phyloP scores from a whole-genome alignment of 1,140 invertebrate species.

The Atta texana region DNA sequence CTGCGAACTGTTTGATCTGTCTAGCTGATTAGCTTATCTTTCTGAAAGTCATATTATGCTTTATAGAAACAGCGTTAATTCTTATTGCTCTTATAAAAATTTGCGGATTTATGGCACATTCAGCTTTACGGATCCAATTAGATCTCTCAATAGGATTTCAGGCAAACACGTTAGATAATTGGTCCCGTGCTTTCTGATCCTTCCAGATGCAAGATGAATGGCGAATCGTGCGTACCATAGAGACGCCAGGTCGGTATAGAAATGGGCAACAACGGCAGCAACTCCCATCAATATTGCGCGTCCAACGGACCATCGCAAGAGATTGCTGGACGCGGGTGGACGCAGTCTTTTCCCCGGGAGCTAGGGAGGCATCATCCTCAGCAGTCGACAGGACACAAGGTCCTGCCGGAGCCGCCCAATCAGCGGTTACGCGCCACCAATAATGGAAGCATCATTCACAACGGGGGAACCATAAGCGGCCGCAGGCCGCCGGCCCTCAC shows the following conservation, averaged over 20 bases:
- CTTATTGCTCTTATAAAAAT: conserved; percentile 25
- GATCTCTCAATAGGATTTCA: conserved; percentile 36
- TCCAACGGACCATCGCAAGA: conserved; percentile 68
- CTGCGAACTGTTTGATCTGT: not conserved
- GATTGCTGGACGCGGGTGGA: conserved; percentile 81
- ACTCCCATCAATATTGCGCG: conserved; percentile 71
- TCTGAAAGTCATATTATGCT: conserved; percentile 7
- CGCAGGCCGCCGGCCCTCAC: conserved; percentile 82
- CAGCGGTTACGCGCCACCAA: conserved; percentile 90
- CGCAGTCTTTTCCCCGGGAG: conserved; percentile 85
- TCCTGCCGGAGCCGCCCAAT: conserved; percentile 89
- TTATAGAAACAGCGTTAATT: not conserved
- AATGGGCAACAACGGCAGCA: conserved; percentile 81
- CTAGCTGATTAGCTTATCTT: not conserved
- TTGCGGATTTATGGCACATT: not conserved
- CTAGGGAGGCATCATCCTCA: conserved; percentile 78
- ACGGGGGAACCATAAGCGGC: conserved; percentile 92
- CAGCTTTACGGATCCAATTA: conserved; percentile 42
- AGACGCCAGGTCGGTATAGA: conserved; percentile 61
- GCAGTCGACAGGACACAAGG: conserved; percentile 87
- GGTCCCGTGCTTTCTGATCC: conserved; percentile 36
- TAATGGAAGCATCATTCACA: conserved; percentile 92
- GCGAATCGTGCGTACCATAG: conserved; percentile 58
- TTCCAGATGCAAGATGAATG: conserved; percentile 73
- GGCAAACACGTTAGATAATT: conserved; percentile 46